A percentile compares a stretch with the other conserved stretches of the same genome.
phyloP scores from a whole-genome alignment of 2,888 invertebrate genomes.

The Arctia plantaginis region DNA sequence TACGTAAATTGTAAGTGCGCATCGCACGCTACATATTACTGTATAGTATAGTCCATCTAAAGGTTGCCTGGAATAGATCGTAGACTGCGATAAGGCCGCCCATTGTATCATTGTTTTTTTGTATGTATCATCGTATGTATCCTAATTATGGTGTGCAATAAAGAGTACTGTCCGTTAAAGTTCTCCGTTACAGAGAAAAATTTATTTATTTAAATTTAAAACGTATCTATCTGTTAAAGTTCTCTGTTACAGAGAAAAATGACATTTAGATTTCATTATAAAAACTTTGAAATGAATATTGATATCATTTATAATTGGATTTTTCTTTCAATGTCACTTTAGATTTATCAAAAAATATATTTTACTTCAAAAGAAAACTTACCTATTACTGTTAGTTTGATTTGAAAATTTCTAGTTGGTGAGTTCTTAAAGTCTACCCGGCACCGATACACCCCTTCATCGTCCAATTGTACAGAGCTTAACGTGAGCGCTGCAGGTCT shows the following conservation, averaged over 20 bases:
- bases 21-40: too few species aligned
- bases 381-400: slow-evolving; percentile 96
- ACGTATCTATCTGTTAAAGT: background rate
- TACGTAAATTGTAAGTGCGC: too few species aligned
- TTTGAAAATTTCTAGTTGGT: slow-evolving; percentile 95
- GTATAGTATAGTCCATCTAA: too few species aligned
- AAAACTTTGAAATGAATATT: background rate
- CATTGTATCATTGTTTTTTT: too few species aligned
- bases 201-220: too few species aligned
- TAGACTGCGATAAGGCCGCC: too few species aligned
- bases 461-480: slow-evolving; percentile 93
- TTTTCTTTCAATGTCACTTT: background rate
- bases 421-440: slow-evolving; percentile 96
- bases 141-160: too few species aligned
- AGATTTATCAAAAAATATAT: background rate
- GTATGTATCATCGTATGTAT: too few species aligned
- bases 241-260: background rate
- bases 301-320: background rate
- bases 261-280: too few species aligned
- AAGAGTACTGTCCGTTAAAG: too few species aligned
- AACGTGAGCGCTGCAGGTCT: slow-evolving; percentile 93
- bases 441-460: slow-evolving; percentile 95
- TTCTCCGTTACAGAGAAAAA: too few species aligned
- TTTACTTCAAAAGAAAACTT: slow-evolving; percentile 76
- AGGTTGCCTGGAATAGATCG: too few species aligned